These are phyloP conservation scores for Erythrolamprus reginae DNA, from an alignment of 2,113 vertebrate genomes.

Conservation along the genomic window DNA sequence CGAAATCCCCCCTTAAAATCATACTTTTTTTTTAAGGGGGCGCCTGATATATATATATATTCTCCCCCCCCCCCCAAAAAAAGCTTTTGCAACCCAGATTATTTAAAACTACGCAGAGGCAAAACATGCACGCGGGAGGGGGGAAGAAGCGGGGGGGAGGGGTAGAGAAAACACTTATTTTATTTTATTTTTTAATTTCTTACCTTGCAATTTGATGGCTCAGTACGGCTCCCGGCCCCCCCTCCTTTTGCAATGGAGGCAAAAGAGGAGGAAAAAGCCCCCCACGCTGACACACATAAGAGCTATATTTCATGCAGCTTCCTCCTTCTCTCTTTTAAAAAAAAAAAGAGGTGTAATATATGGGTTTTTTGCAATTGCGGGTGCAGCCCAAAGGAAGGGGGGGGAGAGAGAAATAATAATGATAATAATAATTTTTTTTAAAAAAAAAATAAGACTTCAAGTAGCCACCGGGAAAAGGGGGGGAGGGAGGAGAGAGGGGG, in stretches of 20 bases:
- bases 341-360: background rate
- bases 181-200: too few relatives aligned
- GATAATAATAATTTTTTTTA: too few relatives aligned
- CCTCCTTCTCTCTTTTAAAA: background rate
- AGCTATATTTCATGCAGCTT: background rate
- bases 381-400: background rate
- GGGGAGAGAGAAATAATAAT: fast-evolving
- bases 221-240: background rate
- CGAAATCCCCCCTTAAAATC: background rate
- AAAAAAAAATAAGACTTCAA: background rate
- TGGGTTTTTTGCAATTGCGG: background rate
- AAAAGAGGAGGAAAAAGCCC: slow-evolving; percentile 16
- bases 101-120: background rate
- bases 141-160: too few relatives aligned
- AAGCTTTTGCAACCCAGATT: background rate
- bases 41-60: too few relatives aligned
- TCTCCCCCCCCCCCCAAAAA: too few relatives aligned
- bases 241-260: slow-evolving; percentile 27
- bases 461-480: background rate
- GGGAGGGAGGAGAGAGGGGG: background rate
- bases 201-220: slow-evolving; percentile 29
- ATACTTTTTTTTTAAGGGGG: background rate
- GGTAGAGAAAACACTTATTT: too few relatives aligned
- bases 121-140: background rate
- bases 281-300: background rate